phyloP scores from a whole-genome alignment of 2,888 invertebrate species.

The Nudaria mundana region DNA sequence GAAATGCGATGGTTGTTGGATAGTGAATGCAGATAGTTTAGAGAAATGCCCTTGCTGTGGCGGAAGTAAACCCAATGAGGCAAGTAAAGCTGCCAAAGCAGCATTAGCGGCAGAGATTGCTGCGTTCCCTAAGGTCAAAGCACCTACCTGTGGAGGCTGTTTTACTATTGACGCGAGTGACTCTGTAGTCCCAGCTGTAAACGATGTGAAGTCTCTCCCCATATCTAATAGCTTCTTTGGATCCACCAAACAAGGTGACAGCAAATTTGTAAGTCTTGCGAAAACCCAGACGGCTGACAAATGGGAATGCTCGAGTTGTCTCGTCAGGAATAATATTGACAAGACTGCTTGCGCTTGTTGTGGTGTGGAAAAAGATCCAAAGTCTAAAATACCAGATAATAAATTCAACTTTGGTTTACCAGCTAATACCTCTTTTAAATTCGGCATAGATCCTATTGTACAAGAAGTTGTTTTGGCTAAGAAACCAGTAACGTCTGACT shows the following conservation, averaged over 20 bases:
- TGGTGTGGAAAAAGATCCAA: constrained; percentile 37
- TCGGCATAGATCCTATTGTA: constrained; percentile 54
- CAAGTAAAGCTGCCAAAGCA: neutral
- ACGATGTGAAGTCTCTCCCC: neutral
- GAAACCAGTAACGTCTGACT: constrained; percentile 20
- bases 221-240: constrained; percentile 4
- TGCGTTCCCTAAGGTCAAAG: constrained; percentile 8
- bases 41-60: constrained; percentile 51
- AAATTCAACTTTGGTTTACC: constrained; percentile 52
- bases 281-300: constrained; percentile 45
- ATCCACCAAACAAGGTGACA: constrained; percentile 16
- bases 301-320: constrained; percentile 63
- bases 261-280: constrained; percentile 35
- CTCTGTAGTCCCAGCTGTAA: neutral
- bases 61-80: constrained; percentile 29
- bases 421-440: constrained; percentile 51
- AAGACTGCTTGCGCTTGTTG: constrained; percentile 57
- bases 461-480: constrained; percentile 37
- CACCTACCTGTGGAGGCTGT: constrained; percentile 54
- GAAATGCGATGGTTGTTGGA: constrained; percentile 54
- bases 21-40: constrained; percentile 39
- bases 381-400: constrained; percentile 30
- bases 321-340: constrained; percentile 53
- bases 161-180: neutral
- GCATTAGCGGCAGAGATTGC: neutral